Conservation (phyloP, 2,113 vertebrate genomes). For the Mandrillus leucophaeus region DNA sequence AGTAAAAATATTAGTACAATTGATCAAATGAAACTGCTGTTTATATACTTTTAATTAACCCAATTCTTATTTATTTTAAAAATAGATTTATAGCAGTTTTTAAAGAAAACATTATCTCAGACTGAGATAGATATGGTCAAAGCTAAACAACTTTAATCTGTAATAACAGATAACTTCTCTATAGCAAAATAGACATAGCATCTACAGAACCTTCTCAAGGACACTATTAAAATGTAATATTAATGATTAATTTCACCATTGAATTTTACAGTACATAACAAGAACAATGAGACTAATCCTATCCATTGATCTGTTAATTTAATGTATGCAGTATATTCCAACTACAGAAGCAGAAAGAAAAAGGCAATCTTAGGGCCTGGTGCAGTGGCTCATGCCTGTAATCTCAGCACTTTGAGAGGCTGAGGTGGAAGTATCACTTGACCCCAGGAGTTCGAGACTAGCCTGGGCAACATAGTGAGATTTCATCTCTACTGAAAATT, state of each 20-base stretch:
- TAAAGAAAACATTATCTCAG: background rate
- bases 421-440: too few relatives aligned
- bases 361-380: background rate
- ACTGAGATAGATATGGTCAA: background rate
- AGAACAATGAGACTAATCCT: background rate
- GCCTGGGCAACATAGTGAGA: too few relatives aligned
- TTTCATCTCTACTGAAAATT: too few relatives aligned
- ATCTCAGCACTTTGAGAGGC: too few relatives aligned
- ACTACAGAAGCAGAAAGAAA: constrained; percentile 1
- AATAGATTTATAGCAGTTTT: background rate
- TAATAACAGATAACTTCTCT: background rate
- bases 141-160: background rate
- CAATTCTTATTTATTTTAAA: background rate
- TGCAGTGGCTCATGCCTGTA: too few relatives aligned
- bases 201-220: background rate
- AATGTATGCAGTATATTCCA: background rate
- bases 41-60: background rate
- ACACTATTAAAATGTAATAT: background rate
- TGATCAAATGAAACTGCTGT: background rate
- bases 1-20: background rate
- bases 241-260: background rate
- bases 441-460: too few relatives aligned
- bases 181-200: background rate
- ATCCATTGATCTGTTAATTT: background rate
- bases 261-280: background rate